Percentiles rank a stretch among this genome's conserved stretches.
Conservation (phyloP, 2,113 vertebrate species). For the Parus major region DNA sequence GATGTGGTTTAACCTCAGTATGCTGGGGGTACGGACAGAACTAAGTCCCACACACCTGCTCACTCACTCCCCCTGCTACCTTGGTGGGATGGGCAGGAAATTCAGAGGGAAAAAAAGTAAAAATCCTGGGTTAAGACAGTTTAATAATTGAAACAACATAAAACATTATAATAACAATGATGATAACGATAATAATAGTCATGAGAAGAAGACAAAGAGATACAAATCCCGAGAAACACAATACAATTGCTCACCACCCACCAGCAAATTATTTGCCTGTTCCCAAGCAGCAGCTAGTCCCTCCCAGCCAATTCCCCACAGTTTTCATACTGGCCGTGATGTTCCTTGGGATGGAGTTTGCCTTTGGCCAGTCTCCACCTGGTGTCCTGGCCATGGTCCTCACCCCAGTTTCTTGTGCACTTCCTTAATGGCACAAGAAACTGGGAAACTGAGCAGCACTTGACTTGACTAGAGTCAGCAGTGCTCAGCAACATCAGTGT, state of each 20-base stretch:
- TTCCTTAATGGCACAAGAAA: background rate
- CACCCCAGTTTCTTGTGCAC: rapidly evolving
- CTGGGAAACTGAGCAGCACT: background rate
- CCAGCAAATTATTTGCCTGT: background rate
- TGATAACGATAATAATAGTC: background rate
- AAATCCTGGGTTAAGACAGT: background rate
- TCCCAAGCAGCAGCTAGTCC: background rate
- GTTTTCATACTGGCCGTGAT: background rate
- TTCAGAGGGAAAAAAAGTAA: rapidly evolving
- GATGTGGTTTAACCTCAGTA: background rate
- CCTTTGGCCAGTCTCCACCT: background rate
- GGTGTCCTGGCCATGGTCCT: background rate
- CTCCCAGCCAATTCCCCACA: background rate
- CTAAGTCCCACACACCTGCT: background rate
- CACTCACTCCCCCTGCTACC: background rate
- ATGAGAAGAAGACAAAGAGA: background rate
- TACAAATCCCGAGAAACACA: background rate
- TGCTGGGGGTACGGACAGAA: background rate
- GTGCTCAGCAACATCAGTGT: background rate
- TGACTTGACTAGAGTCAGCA: background rate
- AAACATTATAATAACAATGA: background rate
- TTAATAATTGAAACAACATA: background rate
- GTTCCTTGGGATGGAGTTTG: background rate
- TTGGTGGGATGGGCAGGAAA: background rate
- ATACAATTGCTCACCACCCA: background rate